Evolutionary conservation across 2,888 invertebrate species (phyloP).

Genomic region (Amphipoea lucens): DNA sequence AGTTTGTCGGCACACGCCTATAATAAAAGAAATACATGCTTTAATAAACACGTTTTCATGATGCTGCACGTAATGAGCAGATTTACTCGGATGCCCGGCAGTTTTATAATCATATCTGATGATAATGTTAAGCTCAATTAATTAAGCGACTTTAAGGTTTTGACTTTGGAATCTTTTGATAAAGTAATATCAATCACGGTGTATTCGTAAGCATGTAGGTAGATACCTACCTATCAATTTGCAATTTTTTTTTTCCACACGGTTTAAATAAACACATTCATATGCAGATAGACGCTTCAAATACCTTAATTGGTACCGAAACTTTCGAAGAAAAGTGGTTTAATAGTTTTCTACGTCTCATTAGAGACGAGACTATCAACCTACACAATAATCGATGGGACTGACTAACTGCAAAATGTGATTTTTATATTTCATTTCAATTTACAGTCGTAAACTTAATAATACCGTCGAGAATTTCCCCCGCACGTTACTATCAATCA

Average conservation of each 20-base stretch:
- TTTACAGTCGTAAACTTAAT: slow-evolving; percentile 74
- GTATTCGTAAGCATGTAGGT: not conserved
- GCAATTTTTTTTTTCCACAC: slow-evolving; percentile 11
- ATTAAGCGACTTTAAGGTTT: slow-evolving; percentile 32
- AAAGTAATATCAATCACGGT: slow-evolving; percentile 29
- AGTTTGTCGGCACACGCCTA: slow-evolving; percentile 86
- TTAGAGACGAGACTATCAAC: slow-evolving; percentile 49
- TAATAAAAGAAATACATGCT: slow-evolving; percentile 79
- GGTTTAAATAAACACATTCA: slow-evolving; percentile 32
- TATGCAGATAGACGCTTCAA: slow-evolving; percentile 36
- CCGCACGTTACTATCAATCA: slow-evolving; percentile 80
- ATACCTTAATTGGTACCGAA: slow-evolving; percentile 47
- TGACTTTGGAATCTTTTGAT: slow-evolving; percentile 20
- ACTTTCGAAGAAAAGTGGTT: slow-evolving; percentile 60
- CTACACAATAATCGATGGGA: slow-evolving; percentile 55
- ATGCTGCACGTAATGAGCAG: slow-evolving; percentile 70
- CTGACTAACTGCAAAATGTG: slow-evolving; percentile 67
- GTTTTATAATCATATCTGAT: slow-evolving; percentile 66
- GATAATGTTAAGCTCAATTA: slow-evolving; percentile 60
- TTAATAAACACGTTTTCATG: slow-evolving; percentile 80
- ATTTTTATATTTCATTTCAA: slow-evolving; percentile 72
- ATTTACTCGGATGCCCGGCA: slow-evolving; percentile 70
- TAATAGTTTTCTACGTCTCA: slow-evolving; percentile 52
- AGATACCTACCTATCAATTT: not conserved
- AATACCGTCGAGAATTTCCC: slow-evolving; percentile 70